phyloP scores from a whole-genome alignment of 2,888 invertebrate species.

The Amaurobius ferox region DNA sequence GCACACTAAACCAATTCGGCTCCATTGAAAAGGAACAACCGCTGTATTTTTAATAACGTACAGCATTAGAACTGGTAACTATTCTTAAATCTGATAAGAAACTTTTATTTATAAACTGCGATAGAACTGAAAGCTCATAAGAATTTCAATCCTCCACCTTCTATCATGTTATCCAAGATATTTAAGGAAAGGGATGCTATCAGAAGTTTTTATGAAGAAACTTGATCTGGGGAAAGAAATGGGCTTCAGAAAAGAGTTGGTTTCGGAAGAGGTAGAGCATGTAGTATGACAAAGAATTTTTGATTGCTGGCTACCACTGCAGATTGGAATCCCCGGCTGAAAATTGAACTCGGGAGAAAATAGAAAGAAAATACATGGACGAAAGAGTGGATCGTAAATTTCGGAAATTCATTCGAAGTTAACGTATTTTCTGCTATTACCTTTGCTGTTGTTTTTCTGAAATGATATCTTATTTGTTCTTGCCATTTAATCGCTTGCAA shows the following conservation, averaged over 20 bases:
- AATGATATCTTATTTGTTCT: conserved; percentile 60
- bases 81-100: no score
- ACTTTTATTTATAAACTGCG: no score
- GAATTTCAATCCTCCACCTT: conserved; percentile 59
- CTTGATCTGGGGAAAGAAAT: conserved; percentile 52
- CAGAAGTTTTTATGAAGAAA: conserved; percentile 41
- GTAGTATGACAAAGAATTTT: conserved; percentile 27
- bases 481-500: conserved; percentile 54
- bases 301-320: conserved; percentile 51
- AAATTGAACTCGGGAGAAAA: conserved; percentile 54
- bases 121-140: no score
- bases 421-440: conserved; percentile 40
- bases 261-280: background rate
- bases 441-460: conserved; percentile 36
- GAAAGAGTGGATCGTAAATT: conserved; percentile 58
- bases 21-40: no score
- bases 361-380: conserved; percentile 22
- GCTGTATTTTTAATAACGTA: no score
- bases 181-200: conserved; percentile 15
- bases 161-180: background rate
- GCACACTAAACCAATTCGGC: no score
- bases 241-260: background rate
- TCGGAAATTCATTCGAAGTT: conserved; percentile 57
- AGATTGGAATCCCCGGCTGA: conserved; percentile 62
- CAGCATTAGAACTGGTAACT: no score